A percentile compares a stretch with the other conserved stretches of the same genome.
Evolutionary conservation across 2,113 vertebrate genomes (phyloP).

Genomic region (Saccopteryx bilineata): DNA sequence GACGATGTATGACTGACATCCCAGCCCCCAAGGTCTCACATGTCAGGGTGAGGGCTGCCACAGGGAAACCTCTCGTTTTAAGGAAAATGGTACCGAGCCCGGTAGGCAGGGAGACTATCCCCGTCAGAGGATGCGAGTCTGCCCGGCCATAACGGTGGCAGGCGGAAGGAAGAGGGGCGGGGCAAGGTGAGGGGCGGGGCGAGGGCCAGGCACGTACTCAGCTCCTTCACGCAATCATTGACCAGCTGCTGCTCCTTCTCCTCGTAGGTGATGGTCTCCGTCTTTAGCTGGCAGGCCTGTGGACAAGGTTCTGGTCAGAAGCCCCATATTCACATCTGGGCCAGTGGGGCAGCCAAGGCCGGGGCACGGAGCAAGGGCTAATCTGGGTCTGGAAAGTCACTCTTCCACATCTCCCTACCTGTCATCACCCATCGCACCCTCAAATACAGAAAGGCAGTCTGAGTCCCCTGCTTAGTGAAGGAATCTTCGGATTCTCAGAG

Average conservation of each 20-base stretch:
- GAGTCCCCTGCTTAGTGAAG: neutral
- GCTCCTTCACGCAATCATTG: slow-evolving; percentile 98
- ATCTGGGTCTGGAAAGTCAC: neutral
- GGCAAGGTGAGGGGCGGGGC: neutral
- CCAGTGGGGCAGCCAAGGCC: neutral
- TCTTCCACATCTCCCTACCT: neutral
- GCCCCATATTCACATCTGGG: slow-evolving; percentile 3
- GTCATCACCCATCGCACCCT: neutral
- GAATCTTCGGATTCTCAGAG: no score
- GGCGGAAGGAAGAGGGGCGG: neutral
- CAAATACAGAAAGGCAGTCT: neutral
- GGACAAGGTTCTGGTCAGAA: slow-evolving; percentile 77
- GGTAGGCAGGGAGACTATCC: neutral
- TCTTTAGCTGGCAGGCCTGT: slow-evolving; percentile 97
- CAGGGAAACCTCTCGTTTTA: neutral
- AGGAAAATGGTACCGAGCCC: neutral
- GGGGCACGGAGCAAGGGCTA: neutral
- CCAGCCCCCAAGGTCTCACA: neutral
- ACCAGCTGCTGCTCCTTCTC: slow-evolving; percentile 99
- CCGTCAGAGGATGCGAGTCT: no score
- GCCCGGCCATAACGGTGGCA: accelerated
- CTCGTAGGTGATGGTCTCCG: slow-evolving; percentile 97
- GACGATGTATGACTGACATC: no score
- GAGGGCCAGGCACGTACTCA: slow-evolving; percentile 90
- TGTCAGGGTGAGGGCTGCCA: neutral